Percentiles rank a stretch among this genome's conserved stretches.
phyloP scores from a whole-genome alignment of 2,113 vertebrate genomes.

The Sylvia atricapilla region DNA sequence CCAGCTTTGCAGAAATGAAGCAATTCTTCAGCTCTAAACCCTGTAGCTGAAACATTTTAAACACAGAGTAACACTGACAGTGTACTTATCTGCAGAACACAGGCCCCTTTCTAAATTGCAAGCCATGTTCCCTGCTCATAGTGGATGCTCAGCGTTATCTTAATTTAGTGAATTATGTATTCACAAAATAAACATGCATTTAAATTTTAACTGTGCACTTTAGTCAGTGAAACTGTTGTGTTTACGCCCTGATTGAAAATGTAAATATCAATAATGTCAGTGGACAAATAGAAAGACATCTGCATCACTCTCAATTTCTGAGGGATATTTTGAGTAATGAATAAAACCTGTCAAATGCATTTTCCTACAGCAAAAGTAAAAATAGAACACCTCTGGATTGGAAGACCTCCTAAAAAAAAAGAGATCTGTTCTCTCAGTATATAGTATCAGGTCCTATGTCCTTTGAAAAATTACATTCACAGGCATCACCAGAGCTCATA shows the following conservation, averaged over 20 bases:
- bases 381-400: background rate
- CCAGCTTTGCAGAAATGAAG: background rate
- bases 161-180: conserved; percentile 29
- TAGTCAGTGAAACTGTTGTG: background rate
- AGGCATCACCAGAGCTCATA: background rate
- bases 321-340: background rate
- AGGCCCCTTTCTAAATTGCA: background rate
- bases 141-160: conserved; percentile 22
- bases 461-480: background rate
- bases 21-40: background rate
- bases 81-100: conserved; percentile 1
- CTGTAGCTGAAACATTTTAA: conserved; percentile 11
- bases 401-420: background rate
- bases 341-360: background rate
- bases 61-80: conserved; percentile 2
- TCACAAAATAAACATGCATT: conserved; percentile 39
- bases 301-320: background rate
- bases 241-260: background rate
- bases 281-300: background rate
- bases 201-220: conserved; percentile 21
- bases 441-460: background rate
- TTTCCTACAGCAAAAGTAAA: background rate
- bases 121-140: background rate
- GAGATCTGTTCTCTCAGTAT: background rate
- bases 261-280: conserved; percentile 28